phyloP scores from a whole-genome alignment of 92 coral and sea anemone genomes.

The Metridium senile region DNA sequence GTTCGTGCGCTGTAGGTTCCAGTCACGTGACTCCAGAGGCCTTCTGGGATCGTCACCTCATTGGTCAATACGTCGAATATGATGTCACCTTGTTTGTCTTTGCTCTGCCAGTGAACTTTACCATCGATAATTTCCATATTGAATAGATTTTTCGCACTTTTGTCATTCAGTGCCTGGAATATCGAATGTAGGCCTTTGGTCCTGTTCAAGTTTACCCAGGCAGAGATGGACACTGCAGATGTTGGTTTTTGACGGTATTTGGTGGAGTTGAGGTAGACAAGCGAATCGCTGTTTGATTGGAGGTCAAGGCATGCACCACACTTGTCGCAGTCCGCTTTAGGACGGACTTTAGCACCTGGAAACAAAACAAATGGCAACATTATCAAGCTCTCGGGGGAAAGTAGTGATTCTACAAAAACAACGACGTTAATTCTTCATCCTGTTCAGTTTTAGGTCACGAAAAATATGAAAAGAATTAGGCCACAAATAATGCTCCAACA shows the following conservation, averaged over 20 bases:
- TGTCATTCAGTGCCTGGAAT: conserved; percentile 78
- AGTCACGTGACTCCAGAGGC: conserved; percentile 94
- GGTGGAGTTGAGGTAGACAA: conserved; percentile 69
- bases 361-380: neutral
- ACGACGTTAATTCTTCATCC: no score
- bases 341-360: conserved; percentile 75
- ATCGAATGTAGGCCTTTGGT: conserved; percentile 88
- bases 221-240: conserved; percentile 80
- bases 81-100: conserved; percentile 55
- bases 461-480: no score
- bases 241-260: conserved; percentile 81
- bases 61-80: conserved; percentile 78
- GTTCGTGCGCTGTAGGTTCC: conserved; percentile 82
- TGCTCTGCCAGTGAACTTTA: conserved; percentile 83
- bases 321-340: conserved; percentile 83
- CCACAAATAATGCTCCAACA: no score
- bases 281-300: conserved; percentile 67
- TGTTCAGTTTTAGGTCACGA: no score
- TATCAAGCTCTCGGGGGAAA: neutral
- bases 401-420: no score
- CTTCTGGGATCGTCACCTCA: conserved; percentile 91
- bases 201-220: conserved; percentile 92
- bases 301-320: conserved; percentile 99
- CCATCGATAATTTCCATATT: conserved; percentile 89
- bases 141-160: conserved; percentile 53